A percentile compares a stretch with the other conserved stretches of the same genome.
These are phyloP conservation scores for Drosophila kambysellisi DNA, from an alignment of 2,888 invertebrate species.

Conservation along the genomic window DNA sequence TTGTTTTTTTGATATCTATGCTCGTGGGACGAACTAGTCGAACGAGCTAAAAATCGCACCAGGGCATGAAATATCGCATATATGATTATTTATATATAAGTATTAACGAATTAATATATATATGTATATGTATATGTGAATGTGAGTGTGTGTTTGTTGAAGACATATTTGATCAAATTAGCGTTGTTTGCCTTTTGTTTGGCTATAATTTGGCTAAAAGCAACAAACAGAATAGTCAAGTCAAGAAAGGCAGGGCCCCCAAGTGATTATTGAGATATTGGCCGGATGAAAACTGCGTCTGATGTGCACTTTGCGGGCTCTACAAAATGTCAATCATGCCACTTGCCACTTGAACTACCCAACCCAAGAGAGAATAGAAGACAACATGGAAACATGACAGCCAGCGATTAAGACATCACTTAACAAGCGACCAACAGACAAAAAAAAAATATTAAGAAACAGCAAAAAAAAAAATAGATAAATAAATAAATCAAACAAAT, in stretches of 20 bases:
- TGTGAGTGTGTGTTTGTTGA: constrained; percentile 21
- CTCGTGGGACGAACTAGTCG: constrained; percentile 77
- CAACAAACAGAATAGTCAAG: constrained; percentile 34
- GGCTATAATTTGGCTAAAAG: constrained; percentile 58
- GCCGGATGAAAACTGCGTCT: constrained; percentile 14
- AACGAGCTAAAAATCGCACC: constrained; percentile 73
- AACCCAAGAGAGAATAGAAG: constrained; percentile 17
- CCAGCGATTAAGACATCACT: constrained; percentile 62
- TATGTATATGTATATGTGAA: constrained; percentile 15
- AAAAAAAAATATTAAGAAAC: background rate
- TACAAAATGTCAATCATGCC: constrained; percentile 48
- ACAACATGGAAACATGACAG: constrained; percentile 64
- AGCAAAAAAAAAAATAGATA: background rate
- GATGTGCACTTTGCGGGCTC: constrained; percentile 29
- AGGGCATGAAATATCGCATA: constrained; percentile 68
- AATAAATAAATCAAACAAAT: constrained; percentile 59
- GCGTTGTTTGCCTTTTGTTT: constrained; percentile 66
- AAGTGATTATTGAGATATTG: constrained; percentile 18
- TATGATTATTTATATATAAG: constrained; percentile 24
- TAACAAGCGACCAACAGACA: constrained; percentile 10
- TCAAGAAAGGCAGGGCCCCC: background rate
- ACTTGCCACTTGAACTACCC: constrained; percentile 41
- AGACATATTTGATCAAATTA: constrained; percentile 66
- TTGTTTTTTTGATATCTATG: constrained; percentile 41
- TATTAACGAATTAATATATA: constrained; percentile 33